phyloP scores from a whole-genome alignment of 2,888 invertebrate genomes.

The Rutpela maculata region DNA sequence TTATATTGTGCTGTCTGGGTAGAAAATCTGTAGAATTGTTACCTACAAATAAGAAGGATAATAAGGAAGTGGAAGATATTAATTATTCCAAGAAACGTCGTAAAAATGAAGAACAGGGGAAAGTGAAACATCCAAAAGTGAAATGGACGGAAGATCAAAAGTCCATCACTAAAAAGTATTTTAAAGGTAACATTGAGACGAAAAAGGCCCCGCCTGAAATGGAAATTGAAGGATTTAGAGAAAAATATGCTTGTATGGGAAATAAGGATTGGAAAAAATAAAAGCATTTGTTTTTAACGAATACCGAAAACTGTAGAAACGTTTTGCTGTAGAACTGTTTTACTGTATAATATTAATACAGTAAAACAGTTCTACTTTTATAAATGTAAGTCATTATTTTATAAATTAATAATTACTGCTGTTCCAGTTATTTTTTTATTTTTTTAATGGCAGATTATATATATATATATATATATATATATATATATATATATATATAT shows the following conservation, averaged over 20 bases:
- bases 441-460: no score
- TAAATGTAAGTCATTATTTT: no score
- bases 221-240: constrained; percentile 12
- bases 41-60: neutral
- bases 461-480: no score
- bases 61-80: constrained; percentile 3
- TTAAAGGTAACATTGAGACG: neutral
- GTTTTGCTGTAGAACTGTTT: no score
- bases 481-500: no score
- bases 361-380: no score
- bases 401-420: no score
- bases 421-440: no score
- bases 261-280: constrained; percentile 12
- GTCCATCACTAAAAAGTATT: neutral
- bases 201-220: constrained; percentile 2
- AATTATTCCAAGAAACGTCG: neutral
- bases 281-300: constrained; percentile 2
- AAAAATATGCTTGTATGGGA: neutral
- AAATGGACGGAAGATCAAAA: constrained; percentile 7
- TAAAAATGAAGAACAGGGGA: no score
- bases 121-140: neutral
- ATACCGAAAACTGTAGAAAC: neutral
- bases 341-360: no score
- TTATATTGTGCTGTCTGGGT: no score
- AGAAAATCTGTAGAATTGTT: no score